phyloP scores from a whole-genome alignment of 2,888 invertebrate species.

The Digitonthophagus gazella region DNA sequence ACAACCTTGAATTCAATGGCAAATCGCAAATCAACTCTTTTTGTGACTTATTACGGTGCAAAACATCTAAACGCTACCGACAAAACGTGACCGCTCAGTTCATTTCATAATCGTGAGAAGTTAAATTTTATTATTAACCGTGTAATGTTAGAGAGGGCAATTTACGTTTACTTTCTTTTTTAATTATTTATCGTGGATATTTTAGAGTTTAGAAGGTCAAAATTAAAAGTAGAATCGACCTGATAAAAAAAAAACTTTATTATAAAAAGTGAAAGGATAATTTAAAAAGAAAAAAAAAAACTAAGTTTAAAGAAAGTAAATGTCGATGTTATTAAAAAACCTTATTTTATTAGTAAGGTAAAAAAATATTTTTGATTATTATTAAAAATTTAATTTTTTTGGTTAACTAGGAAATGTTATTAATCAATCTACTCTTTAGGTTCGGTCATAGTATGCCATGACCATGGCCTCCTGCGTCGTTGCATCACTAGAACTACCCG shows the following conservation, averaged over 20 bases:
- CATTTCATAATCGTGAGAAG: not conserved
- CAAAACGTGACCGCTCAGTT: not conserved
- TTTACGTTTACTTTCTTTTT: not conserved
- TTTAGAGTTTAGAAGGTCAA: no score
- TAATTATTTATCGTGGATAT: no score
- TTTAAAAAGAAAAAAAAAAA: no score
- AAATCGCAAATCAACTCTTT: not conserved
- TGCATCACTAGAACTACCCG: slow-evolving; percentile 36
- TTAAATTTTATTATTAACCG: not conserved
- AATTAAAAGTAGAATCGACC: no score
- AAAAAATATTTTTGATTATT: not conserved
- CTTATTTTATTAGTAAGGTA: not conserved
- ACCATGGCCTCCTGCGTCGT: slow-evolving; percentile 38
- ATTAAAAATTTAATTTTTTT: not conserved
- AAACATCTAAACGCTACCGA: not conserved
- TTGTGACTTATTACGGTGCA: not conserved
- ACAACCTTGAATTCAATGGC: not conserved
- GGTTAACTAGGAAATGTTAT: not conserved
- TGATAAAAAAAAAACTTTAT: no score
- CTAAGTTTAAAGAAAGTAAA: no score
- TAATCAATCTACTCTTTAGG: not conserved
- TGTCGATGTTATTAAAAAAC: not conserved
- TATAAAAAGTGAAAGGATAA: no score
- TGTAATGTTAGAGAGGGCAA: not conserved
- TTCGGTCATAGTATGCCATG: slow-evolving; percentile 32